A percentile compares a stretch with the other conserved stretches of the same genome.
Evolutionary conservation across 2,797 vertebrate genomes (phyloP).

Genomic region (Argyrosomus regius): DNA sequence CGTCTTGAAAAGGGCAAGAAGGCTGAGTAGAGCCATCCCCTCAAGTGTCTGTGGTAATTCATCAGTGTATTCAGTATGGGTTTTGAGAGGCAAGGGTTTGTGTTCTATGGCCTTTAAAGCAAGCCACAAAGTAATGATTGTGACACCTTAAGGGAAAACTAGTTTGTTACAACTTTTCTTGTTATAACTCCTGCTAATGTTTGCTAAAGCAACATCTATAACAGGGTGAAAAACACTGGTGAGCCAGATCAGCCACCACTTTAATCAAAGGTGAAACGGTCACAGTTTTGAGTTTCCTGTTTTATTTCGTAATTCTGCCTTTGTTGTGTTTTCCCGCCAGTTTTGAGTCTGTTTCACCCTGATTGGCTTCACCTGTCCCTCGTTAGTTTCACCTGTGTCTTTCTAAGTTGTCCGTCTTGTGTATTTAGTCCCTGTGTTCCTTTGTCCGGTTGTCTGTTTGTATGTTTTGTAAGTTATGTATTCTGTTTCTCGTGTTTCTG

Average conservation of each 20-base stretch:
- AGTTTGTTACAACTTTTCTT: neutral
- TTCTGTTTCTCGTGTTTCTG: too few species aligned
- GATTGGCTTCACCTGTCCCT: too few species aligned
- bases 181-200: neutral
- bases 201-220: too few species aligned
- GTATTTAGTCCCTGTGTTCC: too few species aligned
- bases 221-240: neutral
- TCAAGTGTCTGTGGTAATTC: slow-evolving; percentile 15
- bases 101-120: slow-evolving; percentile 11
- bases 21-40: slow-evolving; percentile 25
- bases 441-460: too few species aligned
- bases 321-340: too few species aligned
- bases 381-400: too few species aligned
- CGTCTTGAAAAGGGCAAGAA: slow-evolving; percentile 56
- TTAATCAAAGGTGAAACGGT: neutral
- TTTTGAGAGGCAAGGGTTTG: slow-evolving; percentile 28
- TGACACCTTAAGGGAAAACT: neutral
- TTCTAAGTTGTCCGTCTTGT: too few species aligned
- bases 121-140: slow-evolving; percentile 13
- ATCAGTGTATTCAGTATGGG: slow-evolving; percentile 14
- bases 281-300: too few species aligned
- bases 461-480: too few species aligned
- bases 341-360: too few species aligned
- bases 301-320: too few species aligned
- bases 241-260: neutral